Percentiles rank a stretch among this genome's conserved stretches.
These are phyloP conservation scores for Dunckerocampus dactyliophorus DNA, from an alignment of 2,113 vertebrate species.

Conservation along the genomic window DNA sequence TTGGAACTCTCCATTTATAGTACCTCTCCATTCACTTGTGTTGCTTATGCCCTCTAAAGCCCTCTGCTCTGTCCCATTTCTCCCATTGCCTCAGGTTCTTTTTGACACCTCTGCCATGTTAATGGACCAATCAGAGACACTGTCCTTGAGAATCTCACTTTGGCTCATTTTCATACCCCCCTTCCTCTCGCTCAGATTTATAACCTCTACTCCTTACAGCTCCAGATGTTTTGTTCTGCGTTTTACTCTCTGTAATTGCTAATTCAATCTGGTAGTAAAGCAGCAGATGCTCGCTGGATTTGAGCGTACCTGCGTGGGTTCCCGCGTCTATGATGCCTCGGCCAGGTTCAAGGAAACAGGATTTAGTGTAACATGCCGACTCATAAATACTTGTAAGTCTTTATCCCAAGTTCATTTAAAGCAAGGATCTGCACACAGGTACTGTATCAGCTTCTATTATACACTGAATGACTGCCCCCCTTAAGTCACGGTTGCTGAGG, in stretches of 20 bases:
- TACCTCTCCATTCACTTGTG: constrained; percentile 35
- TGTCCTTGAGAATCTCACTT: constrained; percentile 73
- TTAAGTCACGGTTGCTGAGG: constrained; percentile 47
- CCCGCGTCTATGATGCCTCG: constrained; percentile 15
- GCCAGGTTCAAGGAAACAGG: constrained; percentile 47
- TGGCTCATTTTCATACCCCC: constrained; percentile 67
- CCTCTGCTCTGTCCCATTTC: constrained; percentile 69
- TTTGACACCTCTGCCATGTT: constrained; percentile 69
- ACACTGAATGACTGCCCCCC: constrained; percentile 36
- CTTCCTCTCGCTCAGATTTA: constrained; percentile 58
- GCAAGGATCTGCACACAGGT: constrained; percentile 34
- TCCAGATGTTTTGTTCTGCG: constrained; percentile 75
- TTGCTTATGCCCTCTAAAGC: constrained; percentile 58
- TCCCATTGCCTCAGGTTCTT: constrained; percentile 64
- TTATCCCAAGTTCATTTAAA: constrained; percentile 4
- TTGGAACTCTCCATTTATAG: constrained; percentile 4
- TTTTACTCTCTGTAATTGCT: constrained; percentile 77
- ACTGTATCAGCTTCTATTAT: constrained; percentile 59
- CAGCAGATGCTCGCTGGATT: constrained; percentile 69
- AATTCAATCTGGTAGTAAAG: constrained; percentile 76
- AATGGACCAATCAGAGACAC: constrained; percentile 67
- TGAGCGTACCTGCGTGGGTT: constrained; percentile 60
- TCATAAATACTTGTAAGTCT: constrained; percentile 44
- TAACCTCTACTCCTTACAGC: constrained; percentile 70
- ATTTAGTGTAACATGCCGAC: constrained; percentile 55